Conservation (phyloP, 2,113 vertebrate species). For the Tragulus kanchil region DNA sequence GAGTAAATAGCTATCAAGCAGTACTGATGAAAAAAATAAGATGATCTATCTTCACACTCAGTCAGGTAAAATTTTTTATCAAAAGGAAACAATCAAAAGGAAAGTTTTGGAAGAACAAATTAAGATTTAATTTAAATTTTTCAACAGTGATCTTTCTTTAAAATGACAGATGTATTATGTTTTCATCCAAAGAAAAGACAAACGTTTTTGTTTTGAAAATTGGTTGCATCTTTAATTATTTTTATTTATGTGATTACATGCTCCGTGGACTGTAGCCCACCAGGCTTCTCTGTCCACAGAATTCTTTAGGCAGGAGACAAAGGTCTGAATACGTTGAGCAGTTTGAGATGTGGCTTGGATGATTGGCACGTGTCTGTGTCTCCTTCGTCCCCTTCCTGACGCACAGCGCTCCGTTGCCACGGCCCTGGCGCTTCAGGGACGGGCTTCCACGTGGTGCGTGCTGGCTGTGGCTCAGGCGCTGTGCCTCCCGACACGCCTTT, state of each 20-base stretch:
- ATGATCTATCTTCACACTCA: not conserved
- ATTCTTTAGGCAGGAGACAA: no score
- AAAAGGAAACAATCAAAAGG: not conserved
- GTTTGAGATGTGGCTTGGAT: not conserved
- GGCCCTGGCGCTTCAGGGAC: no score
- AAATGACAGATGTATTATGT: not conserved
- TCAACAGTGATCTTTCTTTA: not conserved
- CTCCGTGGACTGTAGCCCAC: no score
- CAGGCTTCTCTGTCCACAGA: no score
- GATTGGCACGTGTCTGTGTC: not conserved
- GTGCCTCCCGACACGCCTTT: not conserved
- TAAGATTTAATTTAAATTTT: not conserved
- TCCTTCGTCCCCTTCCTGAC: not conserved
- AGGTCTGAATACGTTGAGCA: not conserved
- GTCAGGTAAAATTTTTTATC: not conserved
- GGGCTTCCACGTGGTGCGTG: no score
- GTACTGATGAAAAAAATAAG: not conserved
- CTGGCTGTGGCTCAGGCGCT: not conserved
- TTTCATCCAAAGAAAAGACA: not conserved
- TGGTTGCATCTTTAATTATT: no score
- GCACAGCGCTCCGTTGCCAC: not conserved
- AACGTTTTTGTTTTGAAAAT: no score
- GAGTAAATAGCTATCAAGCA: not conserved
- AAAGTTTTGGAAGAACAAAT: not conserved
- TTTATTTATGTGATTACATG: no score